Percentiles rank a stretch among this genome's conserved stretches.
phyloP scores from a whole-genome alignment of 1,140 invertebrate species.

The Apocrypta bakeri region DNA sequence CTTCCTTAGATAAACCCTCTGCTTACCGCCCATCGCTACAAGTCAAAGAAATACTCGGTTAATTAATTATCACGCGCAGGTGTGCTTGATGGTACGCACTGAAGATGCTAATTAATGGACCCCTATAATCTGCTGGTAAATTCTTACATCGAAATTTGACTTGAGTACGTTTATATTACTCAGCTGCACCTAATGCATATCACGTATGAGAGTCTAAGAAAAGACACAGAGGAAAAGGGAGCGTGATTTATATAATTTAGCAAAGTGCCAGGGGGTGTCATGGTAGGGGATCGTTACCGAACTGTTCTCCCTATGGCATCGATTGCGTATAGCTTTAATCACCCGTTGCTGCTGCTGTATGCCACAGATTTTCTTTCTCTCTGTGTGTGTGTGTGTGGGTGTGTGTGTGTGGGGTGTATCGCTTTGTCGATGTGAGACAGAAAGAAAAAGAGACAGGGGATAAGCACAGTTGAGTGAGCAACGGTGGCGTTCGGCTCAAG shows the following conservation, averaged over 20 bases:
- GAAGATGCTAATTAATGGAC: constrained; percentile 66
- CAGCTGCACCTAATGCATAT: not conserved
- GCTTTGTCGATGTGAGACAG: not conserved
- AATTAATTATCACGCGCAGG: constrained; percentile 59
- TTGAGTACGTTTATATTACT: not conserved
- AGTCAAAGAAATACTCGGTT: constrained; percentile 59
- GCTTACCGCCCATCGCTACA: constrained; percentile 30
- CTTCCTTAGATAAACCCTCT: not conserved
- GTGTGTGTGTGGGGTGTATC: not conserved
- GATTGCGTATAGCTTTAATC: constrained; percentile 52
- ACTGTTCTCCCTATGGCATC: constrained; percentile 26
- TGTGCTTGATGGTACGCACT: not conserved
- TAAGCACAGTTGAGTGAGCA: not conserved
- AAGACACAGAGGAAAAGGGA: constrained; percentile 56
- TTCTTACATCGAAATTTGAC: not conserved
- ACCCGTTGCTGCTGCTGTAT: constrained; percentile 25
- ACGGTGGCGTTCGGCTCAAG: not conserved
- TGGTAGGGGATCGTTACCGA: constrained; percentile 61
- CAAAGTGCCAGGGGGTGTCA: constrained; percentile 66
- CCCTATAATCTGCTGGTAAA: constrained; percentile 53
- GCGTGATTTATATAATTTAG: constrained; percentile 72
- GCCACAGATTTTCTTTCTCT: not conserved
- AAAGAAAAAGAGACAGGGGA: not conserved
- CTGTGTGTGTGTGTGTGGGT: not conserved
- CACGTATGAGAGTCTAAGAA: not conserved